phyloP scores from a whole-genome alignment of 2,888 invertebrate genomes.

The Hirtodrosophila duncani region DNA sequence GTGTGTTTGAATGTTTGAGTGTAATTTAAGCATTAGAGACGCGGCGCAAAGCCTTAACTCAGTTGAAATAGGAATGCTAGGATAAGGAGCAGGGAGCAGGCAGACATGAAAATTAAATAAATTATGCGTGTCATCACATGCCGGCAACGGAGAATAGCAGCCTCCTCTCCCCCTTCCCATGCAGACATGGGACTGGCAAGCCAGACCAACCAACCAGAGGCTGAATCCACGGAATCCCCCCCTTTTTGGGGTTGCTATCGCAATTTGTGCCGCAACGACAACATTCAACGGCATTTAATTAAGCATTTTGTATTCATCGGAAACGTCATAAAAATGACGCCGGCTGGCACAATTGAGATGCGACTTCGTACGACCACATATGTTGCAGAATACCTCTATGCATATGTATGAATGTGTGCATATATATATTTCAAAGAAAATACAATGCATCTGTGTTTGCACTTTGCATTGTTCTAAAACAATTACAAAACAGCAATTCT shows the following conservation, averaged over 20 bases:
- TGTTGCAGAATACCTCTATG: conserved; percentile 32
- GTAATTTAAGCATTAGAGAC: conserved; percentile 72
- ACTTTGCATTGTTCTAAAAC: too few relatives aligned
- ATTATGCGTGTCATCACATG: conserved; percentile 74
- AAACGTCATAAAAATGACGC: conserved; percentile 67
- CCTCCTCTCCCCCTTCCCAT: too few relatives aligned
- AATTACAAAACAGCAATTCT: too few relatives aligned
- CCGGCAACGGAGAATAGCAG: conserved; percentile 39
- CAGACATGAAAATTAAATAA: conserved; percentile 68
- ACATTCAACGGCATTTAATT: conserved; percentile 69
- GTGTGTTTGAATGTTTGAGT: conserved; percentile 45
- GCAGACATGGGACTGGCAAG: background rate
- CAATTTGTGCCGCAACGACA: conserved; percentile 46
- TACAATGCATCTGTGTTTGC: background rate
- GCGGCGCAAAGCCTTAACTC: conserved; percentile 65
- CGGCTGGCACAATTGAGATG: conserved; percentile 12
- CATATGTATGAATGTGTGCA: conserved; percentile 1
- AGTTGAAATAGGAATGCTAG: conserved; percentile 16
- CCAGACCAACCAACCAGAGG: background rate
- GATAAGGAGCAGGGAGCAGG: conserved; percentile 19
- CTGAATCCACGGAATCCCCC: background rate
- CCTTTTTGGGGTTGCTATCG: conserved; percentile 10
- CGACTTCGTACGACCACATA: conserved; percentile 27
- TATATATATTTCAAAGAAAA: conserved; percentile 1
- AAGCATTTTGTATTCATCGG: conserved; percentile 77